Percentiles rank a stretch among this genome's conserved stretches.
These are phyloP conservation scores for Sisor rabdophorus DNA, from an alignment of 2,113 vertebrate species.

Conservation along the genomic window DNA sequence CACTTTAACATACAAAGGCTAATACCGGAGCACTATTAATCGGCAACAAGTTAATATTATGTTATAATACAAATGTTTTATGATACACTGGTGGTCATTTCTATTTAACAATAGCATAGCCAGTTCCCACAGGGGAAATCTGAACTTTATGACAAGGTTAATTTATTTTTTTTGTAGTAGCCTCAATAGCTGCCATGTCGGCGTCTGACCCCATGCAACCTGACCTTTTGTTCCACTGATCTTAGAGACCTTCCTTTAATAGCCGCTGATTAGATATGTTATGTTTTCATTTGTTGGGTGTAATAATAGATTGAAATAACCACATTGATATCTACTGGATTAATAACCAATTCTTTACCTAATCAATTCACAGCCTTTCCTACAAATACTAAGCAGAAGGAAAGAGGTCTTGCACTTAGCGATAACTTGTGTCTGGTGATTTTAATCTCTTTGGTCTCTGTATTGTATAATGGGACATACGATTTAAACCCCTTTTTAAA, in stretches of 20 bases:
- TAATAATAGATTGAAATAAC: constrained; percentile 56
- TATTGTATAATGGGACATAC: neutral
- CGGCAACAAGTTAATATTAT: neutral
- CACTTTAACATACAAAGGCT: neutral
- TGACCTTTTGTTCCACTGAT: constrained; percentile 55
- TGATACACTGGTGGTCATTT: neutral
- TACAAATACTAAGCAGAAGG: neutral
- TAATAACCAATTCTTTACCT: neutral
- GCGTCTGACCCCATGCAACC: constrained; percentile 27
- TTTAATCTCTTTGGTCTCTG: neutral
- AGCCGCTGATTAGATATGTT: constrained; percentile 51
- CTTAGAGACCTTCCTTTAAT: constrained; percentile 51
- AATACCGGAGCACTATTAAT: neutral
- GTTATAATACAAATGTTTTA: neutral
- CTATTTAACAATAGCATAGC: neutral
- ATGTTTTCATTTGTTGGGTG: constrained; percentile 30
- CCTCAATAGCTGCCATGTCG: constrained; percentile 47
- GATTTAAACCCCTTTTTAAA: constrained; percentile 9
- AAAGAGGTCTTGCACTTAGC: neutral
- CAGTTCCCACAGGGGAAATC: constrained; percentile 16
- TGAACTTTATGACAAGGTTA: constrained; percentile 33
- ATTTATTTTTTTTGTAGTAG: constrained; percentile 41
- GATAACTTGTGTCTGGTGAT: neutral
- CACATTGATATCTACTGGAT: constrained; percentile 54
- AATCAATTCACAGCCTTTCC: neutral